Evolutionary conservation across 2,113 vertebrate genomes (phyloP), one percentile per base, ranked within the genome.

Genomic region (Vidua macroura): DNA sequence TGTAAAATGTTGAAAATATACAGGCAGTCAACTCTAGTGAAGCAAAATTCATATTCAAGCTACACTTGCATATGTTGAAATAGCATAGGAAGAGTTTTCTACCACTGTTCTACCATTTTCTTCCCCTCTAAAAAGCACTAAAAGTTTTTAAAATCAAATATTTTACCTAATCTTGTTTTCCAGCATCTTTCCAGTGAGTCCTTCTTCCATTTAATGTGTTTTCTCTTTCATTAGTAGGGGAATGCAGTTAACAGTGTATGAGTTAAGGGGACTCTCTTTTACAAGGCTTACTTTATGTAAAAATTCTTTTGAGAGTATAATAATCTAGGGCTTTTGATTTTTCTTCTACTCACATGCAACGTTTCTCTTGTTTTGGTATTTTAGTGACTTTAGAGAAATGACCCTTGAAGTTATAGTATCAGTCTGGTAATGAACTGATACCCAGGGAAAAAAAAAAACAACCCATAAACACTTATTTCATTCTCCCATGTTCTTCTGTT

Each of bases 351-450:
- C 94, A 59, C 83, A 51, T 7, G 15, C 86, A 92, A 43, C 85
- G 96, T 96, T 96, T 78, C 19, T 64, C 91, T 94, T 97, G 48
- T 95, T 97, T 96, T 93, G 90, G 92, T 97, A 95, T 97, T 97
- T 97, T 92, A 94, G 94, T 95, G 91, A 96, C 92, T 96, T 86
- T 67, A 87, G 96, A 97, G 94, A 97, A 97, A 97, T 97, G 95
- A 98, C 96, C 96, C 96, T 97, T 96, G 95, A 97, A 97, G 97
- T 97, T 95, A 94, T n/a, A 79, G 39, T 96, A 96, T 98, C 95
- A 96, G 67, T 37, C 87, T 95, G 67, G 90, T 97, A 97, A 97
- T 96, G 96, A 98, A 97, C 95, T 96, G 95, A 96, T 28, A 56
- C 96, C 83, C 93, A 82, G 92, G 78, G 80, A 30, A 22, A 78